Base-by-base conservation (phyloP, 92 coral and sea anemone species). In the Epizoanthus ramosus region DNA sequence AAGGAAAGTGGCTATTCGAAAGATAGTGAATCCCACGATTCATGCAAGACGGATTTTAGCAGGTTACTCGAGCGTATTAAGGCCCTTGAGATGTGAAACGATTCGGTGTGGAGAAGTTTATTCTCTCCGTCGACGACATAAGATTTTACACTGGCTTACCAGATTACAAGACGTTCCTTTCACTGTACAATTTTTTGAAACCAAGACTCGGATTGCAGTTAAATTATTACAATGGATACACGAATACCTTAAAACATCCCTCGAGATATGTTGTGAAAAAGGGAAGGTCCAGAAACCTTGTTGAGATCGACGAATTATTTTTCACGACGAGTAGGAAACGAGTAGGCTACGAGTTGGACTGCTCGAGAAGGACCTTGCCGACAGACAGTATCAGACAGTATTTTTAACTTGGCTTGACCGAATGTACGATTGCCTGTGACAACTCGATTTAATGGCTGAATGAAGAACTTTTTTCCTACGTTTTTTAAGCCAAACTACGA, bases 391-490 rank as follows among this genome's bases (percentile, higher is more conserved):
- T 82, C 86, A 23, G 65, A 82, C 39, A 82, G n/a, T 68, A 6
- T 69, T 82, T 50, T 52, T 67, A n/a, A 82, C 86, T 52, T 82
- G 65, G 86, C 66, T 82, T 23, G 86, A 70, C 79, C 63, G 79
- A 50, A 50, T 82, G 68, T 68, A 63, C 47, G 39, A 68, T 45
- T 82, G 86, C 59, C 63, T 69, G 56, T 63, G 86, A 68, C 64
- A 41, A 79, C 68, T 82, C 65, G 68, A 66, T 31, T 82, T 74
- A 23, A 73, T 54, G 57, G 87, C 67, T 52, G 84, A 3, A 54
- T 79, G 68, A 17, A 79, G n/a, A 23, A 15, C 47, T 60, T 31
- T 63, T 64, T 79, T 37, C 84, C 84, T 1, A 63, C 35, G 7
- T 63, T 52, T 64, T 79, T 61, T 6, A 79, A 63, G 31, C 84